Evolutionary conservation across 2,113 vertebrate species (phyloP), one percentile per base, ranked within the genome.

Genomic region (Dissostichus mawsoni): DNA sequence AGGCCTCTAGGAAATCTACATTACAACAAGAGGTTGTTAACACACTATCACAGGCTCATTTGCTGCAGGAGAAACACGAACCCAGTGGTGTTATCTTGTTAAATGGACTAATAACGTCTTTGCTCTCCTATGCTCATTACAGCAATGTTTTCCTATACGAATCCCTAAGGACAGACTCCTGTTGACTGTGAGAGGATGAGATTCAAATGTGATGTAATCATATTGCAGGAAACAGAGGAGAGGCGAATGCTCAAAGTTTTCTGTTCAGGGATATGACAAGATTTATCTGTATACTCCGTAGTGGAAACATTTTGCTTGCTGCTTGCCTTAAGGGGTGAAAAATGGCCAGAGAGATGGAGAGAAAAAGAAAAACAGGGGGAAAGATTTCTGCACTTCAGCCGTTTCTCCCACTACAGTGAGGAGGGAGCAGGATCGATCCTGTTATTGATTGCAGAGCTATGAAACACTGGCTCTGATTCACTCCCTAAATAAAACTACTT

Each of bases 91-190:
- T 64, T 56, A 63, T 76, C 36, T 74, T 64, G 73, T 69, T 78
- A 51, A 79, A 81, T 47, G 18, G 67, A 72, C 50, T 69, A 62
- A 70, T 64, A 45, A 58, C 69, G 33, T 62, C 8, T 63, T 68
- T 59, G 47, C 20, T 65, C 5, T 65, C 4, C 36, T 57, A 53
- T 71, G 52, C 63, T 88, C 80, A 82, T 87, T 81, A 72, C 56
- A 64, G 58, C 33, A 0, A 47, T 48, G 50, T 62, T 68, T 78
- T 75, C 17, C 45, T 65, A 4, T 29, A 64, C 14, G 48, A 59
- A 48, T 62, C 78, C 68, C 63, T 2, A 25, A 56, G 73, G 80
- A 77, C 17, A 69, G 56, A 61, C 41, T 69, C 29, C 20, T 12
- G 5, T 53, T 71, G 48, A 62, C 1, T 41, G 11, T 12, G 14